Percentiles rank a stretch among this genome's conserved stretches.
These are phyloP conservation scores for Drosophila truncata DNA, from an alignment of 1,140 invertebrate species.

Conservation along the genomic window DNA sequence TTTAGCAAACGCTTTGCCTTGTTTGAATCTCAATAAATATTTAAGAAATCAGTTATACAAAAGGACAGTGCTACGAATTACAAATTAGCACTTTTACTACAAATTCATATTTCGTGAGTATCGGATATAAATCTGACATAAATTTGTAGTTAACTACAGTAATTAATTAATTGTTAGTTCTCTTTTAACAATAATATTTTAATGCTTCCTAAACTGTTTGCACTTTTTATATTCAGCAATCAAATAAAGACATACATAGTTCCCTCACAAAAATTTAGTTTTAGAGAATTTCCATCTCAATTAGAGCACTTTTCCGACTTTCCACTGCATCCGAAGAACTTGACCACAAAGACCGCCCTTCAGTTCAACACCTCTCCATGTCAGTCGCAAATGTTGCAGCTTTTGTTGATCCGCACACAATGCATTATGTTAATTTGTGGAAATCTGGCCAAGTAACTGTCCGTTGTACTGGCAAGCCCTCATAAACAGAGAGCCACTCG, in stretches of 20 bases:
- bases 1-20: conserved; percentile 26
- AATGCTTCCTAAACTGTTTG: too few relatives aligned
- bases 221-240: background rate
- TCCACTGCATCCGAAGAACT: conserved; percentile 11
- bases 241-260: background rate
- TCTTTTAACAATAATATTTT: too few relatives aligned
- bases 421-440: conserved; percentile 45
- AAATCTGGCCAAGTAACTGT: conserved; percentile 40
- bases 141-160: too few relatives aligned
- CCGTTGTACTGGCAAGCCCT: conserved; percentile 18
- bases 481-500: conserved; percentile 51
- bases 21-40: conserved; percentile 42
- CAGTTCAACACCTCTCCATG: conserved; percentile 39
- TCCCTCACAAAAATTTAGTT: background rate
- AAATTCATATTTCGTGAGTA: too few relatives aligned
- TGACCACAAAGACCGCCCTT: conserved; percentile 11
- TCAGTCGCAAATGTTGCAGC: conserved; percentile 46
- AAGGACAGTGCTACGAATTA: background rate
- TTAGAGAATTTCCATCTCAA: background rate
- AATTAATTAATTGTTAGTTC: too few relatives aligned
- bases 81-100: too few relatives aligned
- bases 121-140: too few relatives aligned
- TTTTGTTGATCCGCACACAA: conserved; percentile 39
- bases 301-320: background rate
- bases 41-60: conserved; percentile 41